phyloP scores from a whole-genome alignment of 2,888 invertebrate genomes.

The Drosophila barbarae region DNA sequence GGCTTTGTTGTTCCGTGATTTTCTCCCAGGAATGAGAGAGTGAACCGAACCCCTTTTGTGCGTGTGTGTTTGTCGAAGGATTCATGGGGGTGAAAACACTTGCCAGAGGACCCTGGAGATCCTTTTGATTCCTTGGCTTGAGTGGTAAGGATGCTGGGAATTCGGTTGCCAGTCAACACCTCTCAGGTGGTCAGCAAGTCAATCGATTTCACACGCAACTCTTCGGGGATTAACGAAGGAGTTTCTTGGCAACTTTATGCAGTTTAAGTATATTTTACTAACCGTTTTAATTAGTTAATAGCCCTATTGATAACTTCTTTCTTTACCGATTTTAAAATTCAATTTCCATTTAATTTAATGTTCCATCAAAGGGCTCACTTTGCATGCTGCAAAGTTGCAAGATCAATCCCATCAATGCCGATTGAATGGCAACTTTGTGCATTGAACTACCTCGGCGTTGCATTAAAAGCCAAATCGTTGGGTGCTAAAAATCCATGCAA shows the following conservation, averaged over 20 bases:
- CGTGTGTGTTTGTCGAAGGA: not conserved
- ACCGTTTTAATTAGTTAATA: not conserved
- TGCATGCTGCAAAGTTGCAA: constrained; percentile 29
- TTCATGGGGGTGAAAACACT: constrained; percentile 19
- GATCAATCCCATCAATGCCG: constrained; percentile 28
- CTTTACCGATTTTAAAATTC: not conserved
- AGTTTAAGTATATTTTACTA: not conserved
- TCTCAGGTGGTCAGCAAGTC: constrained; percentile 33
- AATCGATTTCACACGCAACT: constrained; percentile 20
- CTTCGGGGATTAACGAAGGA: not conserved
- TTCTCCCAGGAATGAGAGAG: constrained; percentile 6
- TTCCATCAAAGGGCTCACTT: not conserved
- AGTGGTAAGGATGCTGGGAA: constrained; percentile 14
- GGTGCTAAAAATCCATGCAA: constrained; percentile 63
- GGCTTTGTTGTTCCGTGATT: constrained; percentile 42
- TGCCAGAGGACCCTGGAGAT: constrained; percentile 17
- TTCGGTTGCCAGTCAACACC: constrained; percentile 30
- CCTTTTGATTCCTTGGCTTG: constrained; percentile 17
- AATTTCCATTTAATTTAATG: constrained; percentile 4
- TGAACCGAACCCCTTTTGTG: constrained; percentile 24
- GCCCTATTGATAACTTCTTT: not conserved
- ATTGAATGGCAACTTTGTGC: constrained; percentile 58
- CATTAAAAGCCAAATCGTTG: constrained; percentile 58
- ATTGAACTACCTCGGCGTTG: constrained; percentile 48
- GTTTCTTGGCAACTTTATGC: not conserved